Base-by-base conservation (phyloP, 2,113 vertebrate species). In the Sapayoa aenigma region DNA sequence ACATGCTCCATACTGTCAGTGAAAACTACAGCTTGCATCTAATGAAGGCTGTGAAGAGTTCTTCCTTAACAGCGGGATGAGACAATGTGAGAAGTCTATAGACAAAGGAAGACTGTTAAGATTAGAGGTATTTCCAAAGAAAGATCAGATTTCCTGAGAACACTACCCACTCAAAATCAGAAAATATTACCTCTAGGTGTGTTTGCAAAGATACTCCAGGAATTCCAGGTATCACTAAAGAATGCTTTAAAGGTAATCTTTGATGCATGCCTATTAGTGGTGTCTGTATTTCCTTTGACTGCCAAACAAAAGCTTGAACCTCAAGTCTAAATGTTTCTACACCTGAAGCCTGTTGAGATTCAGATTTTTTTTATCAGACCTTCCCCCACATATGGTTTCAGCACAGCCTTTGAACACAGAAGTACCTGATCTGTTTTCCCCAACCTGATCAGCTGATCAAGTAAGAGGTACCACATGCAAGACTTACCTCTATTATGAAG, bases 141-240 rank as follows among this genome's bases (percentile, higher is more conserved):
- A 63, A 83, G 47, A 78, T 75, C 76, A 66, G 60, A 59, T n/a
- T 88, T 80, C 12, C 79, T 86, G 37, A 86, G 59, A 89, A 94
- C 68, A 65, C 60, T 60, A 31, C 18, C n/a, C 66, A 25, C n/a
- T 92, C 6, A 1, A 25, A 69, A 10, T 23, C 49, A 52, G 73
- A 84, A 87, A 96, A 81, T 72, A 87, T 84, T 93, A 77, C 37
- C 0, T 0, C 72, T 81, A 19, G 47, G 25, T 5, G 0, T 77
- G 33, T 88, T 94, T 84, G 52, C 75, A 94, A 90, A 90, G 69
- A 76, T 75, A 84, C 41, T 86, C 84, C n/a, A 85, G 71, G 78
- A 94, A 94, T 93, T 88, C 63, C 72, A 92, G 33, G 9, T 89
- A 82, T 93, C 87, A 46, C 37, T 92, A 87, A 94, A 77, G 47